Evolutionary conservation across 2,888 invertebrate genomes (phyloP), one percentile per base, ranked within the genome.

Genomic region (Acanthosoma haemorrhoidale): DNA sequence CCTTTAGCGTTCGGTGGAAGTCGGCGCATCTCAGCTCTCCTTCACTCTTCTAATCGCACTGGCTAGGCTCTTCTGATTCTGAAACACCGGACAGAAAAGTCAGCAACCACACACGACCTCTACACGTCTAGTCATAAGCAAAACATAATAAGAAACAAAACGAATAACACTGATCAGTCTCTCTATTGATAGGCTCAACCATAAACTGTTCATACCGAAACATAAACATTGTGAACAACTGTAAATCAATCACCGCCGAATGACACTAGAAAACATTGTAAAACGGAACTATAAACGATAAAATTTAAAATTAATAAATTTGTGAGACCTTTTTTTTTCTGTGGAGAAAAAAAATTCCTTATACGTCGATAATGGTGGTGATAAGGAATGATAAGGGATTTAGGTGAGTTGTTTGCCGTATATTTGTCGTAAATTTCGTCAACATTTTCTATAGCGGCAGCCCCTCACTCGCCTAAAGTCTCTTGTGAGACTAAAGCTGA

Each of bases 1-100:
- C 72, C 72, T 57, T 72, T 72, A 13, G 43, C 61, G 41, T 67
- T 68, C 16, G 70, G 66, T 36, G 72, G 72, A 32, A 72, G 70
- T 21, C 72, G 70, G 68, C 69, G 73, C 72, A 73, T 72, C 64
- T 34, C 57, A 36, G 16, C 43, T 69, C 34, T 57, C 34, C 36
- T 60, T 29, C 31, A 31, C 13, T 60, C 60, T 36, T 60, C 60
- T 36, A 60, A 60, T 31, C 32, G 36, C 32, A 29, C 36, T 60
- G 29, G 38, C 11, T 15, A 32, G 18, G 32, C 29, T 60, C 60
- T 60, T 32, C 60, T 34, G 60, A 60, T 32, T 60, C 60, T 60
- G 60, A 60, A 60, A 60, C 60, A 60, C 51, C 51, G 51, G n/a
- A 51, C 15, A 51, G 25, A 51, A n/a, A 13, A 51, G 51, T 51